A percentile compares a stretch with the other conserved stretches of the same genome.
phyloP scores from a whole-genome alignment of 1,140 invertebrate species.

The Mylabris phalerata region DNA sequence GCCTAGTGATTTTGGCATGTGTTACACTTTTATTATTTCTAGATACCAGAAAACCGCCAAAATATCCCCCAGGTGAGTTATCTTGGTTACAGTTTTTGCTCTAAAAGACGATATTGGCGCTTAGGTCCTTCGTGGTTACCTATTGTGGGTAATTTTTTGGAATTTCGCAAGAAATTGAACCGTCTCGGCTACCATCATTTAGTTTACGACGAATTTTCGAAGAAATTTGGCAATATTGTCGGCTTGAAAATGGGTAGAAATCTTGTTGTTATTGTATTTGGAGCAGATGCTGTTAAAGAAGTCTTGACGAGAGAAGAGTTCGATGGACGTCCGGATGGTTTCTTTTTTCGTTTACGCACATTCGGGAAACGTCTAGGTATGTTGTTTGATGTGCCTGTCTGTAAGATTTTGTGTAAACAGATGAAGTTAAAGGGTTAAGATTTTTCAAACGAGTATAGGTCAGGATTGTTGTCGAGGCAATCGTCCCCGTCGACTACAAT shows the following conservation, averaged over 20 bases:
- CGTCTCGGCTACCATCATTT: slow-evolving; percentile 32
- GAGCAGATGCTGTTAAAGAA: slow-evolving; percentile 53
- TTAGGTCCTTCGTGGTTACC: slow-evolving; percentile 36
- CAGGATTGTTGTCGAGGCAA: background rate
- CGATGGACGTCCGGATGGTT: slow-evolving; percentile 61
- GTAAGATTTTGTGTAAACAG: slow-evolving; percentile 17
- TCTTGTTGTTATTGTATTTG: slow-evolving; percentile 55
- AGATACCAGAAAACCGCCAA: slow-evolving; percentile 1
- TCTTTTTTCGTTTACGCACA: slow-evolving; percentile 56
- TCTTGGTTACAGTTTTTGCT: no score
- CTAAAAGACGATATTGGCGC: background rate
- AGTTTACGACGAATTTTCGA: slow-evolving; percentile 29
- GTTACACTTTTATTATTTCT: no score
- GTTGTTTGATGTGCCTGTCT: background rate
- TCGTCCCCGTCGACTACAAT: background rate
- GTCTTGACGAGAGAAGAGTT: slow-evolving; percentile 56
- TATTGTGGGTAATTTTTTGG: slow-evolving; percentile 30
- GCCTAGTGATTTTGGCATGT: no score
- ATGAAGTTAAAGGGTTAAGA: slow-evolving; percentile 1
- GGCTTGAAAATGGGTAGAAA: slow-evolving; percentile 48
- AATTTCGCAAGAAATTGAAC: slow-evolving; percentile 16
- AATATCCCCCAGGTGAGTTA: slow-evolving; percentile 7
- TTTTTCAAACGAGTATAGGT: slow-evolving; percentile 6
- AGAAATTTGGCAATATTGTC: slow-evolving; percentile 30
- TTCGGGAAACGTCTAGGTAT: slow-evolving; percentile 59